These are phyloP conservation scores for Zeus faber DNA, from an alignment of 2,113 vertebrate genomes.

Conservation along the genomic window DNA sequence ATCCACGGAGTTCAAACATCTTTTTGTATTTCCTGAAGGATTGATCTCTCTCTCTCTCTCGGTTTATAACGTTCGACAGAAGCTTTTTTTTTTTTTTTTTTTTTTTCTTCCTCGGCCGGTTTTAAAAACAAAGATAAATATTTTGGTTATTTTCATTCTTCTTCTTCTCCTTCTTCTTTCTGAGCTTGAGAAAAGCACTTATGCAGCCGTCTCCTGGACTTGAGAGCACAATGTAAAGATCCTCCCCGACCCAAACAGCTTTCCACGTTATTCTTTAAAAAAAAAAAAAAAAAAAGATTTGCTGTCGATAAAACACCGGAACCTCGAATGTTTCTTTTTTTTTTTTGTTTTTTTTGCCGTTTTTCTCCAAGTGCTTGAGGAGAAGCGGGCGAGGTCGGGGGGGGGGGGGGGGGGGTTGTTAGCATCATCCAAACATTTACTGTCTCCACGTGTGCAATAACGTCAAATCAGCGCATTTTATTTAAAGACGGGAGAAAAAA, in stretches of 20 bases:
- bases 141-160: constrained; percentile 23
- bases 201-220: constrained; percentile 67
- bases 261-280: too few relatives aligned
- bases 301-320: too few relatives aligned
- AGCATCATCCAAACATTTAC: too few relatives aligned
- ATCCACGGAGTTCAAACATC: constrained; percentile 44
- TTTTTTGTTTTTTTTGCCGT: too few relatives aligned
- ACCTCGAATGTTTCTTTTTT: constrained; percentile 51
- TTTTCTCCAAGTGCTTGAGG: constrained; percentile 59
- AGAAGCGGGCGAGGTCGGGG: constrained; percentile 21
- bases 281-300: too few relatives aligned
- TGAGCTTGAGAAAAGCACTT: constrained; percentile 68
- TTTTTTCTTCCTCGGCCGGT: not conserved
- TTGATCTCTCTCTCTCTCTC: too few relatives aligned
- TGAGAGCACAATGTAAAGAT: constrained; percentile 70
- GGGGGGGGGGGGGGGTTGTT: constrained; percentile 39
- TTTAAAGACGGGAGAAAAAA: too few relatives aligned
- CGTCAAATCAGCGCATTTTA: constrained; percentile 65
- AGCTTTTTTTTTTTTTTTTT: not conserved
- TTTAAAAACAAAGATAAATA: too few relatives aligned
- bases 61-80: too few relatives aligned
- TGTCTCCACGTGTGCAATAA: constrained; percentile 78
- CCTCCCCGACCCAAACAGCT: not conserved
- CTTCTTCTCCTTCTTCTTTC: too few relatives aligned
- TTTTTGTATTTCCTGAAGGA: constrained; percentile 59